Evolutionary conservation across 2,113 vertebrate genomes (phyloP).

Genomic region (Calidris pygmaea): DNA sequence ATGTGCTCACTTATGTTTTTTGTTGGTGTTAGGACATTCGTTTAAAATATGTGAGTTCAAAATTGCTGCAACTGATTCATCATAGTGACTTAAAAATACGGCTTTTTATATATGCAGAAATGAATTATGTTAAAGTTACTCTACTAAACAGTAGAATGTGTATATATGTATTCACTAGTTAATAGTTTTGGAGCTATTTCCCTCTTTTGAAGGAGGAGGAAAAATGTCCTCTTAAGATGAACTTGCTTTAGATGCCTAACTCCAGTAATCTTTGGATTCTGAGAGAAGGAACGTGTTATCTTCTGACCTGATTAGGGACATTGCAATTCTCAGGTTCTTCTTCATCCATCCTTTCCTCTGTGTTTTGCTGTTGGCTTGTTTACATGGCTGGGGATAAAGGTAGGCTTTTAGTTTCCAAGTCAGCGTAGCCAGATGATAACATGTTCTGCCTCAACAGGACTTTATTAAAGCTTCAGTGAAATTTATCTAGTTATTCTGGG

Average conservation of each 20-base stretch:
- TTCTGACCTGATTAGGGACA: not conserved
- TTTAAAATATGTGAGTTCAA: not conserved
- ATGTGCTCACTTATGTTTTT: not conserved
- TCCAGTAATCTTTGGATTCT: not conserved
- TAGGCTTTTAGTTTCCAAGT: not conserved
- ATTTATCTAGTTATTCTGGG: not conserved
- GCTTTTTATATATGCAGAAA: not conserved
- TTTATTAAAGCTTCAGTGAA: not conserved
- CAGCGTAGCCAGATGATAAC: not conserved
- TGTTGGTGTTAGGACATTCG: not conserved
- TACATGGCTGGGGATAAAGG: not conserved
- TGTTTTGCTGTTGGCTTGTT: constrained; percentile 8
- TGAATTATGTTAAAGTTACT: not conserved
- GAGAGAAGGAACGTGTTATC: not conserved
- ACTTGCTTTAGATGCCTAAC: not conserved
- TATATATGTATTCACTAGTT: not conserved
- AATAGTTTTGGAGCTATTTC: not conserved
- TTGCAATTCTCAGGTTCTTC: not conserved
- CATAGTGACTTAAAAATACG: not conserved
- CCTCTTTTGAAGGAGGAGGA: not conserved
- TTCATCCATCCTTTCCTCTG: not conserved
- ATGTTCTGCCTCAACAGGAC: not conserved
- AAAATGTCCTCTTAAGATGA: not conserved
- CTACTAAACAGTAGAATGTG: not conserved
- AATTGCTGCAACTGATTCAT: constrained; percentile 10